A percentile compares a stretch with the other conserved stretches of the same genome.
Evolutionary conservation across 1,140 invertebrate species (phyloP).

Genomic region (Magallana ariakensis): DNA sequence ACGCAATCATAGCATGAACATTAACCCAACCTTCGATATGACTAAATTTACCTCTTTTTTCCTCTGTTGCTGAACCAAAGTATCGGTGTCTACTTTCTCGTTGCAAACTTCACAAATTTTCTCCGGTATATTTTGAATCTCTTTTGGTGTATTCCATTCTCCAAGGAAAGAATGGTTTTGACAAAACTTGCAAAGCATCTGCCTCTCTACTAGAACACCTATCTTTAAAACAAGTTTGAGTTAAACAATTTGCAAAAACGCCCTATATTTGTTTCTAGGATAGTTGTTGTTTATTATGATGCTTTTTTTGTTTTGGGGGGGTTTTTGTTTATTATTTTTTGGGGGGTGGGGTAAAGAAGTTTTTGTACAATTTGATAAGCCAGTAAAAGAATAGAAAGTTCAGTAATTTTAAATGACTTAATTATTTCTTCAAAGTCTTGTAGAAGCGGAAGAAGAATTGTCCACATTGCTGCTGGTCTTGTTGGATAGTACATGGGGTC

Average conservation of each 20-base stretch:
- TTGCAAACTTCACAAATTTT: slow-evolving; percentile 65
- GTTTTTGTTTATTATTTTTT: too few relatives aligned
- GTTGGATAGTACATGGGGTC: slow-evolving; percentile 63
- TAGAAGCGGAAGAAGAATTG: slow-evolving; percentile 69
- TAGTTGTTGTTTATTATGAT: too few relatives aligned
- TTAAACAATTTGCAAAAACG: too few relatives aligned
- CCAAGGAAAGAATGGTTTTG: slow-evolving; percentile 67
- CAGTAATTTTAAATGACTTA: slow-evolving; percentile 70
- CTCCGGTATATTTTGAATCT: slow-evolving; percentile 62
- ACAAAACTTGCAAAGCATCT: slow-evolving; percentile 69
- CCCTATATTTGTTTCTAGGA: too few relatives aligned
- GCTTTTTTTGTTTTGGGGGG: too few relatives aligned
- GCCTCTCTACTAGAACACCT: slow-evolving; percentile 69
- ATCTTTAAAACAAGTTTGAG: not conserved
- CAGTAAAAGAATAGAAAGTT: too few relatives aligned
- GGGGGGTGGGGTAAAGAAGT: too few relatives aligned
- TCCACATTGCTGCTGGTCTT: slow-evolving; percentile 71
- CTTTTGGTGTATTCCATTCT: slow-evolving; percentile 74
- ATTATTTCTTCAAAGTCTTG: slow-evolving; percentile 74
- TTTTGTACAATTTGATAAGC: too few relatives aligned
- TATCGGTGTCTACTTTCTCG: slow-evolving; percentile 65
- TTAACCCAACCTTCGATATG: too few relatives aligned
- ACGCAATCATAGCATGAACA: too few relatives aligned
- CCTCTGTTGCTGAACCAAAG: slow-evolving; percentile 70
- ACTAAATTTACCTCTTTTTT: slow-evolving; percentile 64